Conservation (phyloP, 2,113 vertebrate genomes). For the Myanophis thanlyinensis region DNA sequence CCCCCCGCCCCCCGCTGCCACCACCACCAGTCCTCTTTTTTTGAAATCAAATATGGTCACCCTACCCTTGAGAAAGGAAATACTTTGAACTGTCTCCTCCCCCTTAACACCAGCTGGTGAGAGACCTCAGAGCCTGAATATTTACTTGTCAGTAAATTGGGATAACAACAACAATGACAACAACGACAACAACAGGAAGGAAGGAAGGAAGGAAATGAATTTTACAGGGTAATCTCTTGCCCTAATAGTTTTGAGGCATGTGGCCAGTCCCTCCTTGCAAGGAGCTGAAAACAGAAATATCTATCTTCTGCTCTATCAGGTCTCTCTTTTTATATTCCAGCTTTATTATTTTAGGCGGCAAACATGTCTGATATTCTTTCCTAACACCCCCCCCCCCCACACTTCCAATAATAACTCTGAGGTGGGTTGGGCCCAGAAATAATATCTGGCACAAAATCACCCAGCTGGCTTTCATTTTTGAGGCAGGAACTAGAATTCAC, state of each 20-base stretch:
- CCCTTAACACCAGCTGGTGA: neutral
- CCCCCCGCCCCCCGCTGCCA: too few species aligned
- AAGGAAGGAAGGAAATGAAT: neutral
- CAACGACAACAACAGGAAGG: too few species aligned
- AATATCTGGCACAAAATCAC: neutral
- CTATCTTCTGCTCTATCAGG: neutral
- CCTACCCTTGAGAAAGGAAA: neutral
- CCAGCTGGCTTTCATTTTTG: neutral
- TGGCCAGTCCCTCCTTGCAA: neutral
- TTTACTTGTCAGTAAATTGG: neutral
- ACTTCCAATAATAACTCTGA: neutral
- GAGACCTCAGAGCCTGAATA: neutral
- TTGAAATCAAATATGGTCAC: too few species aligned
- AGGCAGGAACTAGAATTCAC: neutral
- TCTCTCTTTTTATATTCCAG: neutral
- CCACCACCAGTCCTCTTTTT: too few species aligned
- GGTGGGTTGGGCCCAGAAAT: neutral
- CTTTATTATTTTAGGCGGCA: neutral
- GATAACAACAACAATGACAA: too few species aligned
- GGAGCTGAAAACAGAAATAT: neutral
- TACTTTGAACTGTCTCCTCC: neutral
- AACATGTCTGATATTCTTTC: neutral
- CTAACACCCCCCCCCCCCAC: too few species aligned
- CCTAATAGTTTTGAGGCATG: neutral
- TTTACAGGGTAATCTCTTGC: neutral